A percentile compares a stretch with the other conserved stretches of the same genome.
Evolutionary conservation across 1,140 invertebrate genomes (phyloP).

Genomic region (Lithobius niger): DNA sequence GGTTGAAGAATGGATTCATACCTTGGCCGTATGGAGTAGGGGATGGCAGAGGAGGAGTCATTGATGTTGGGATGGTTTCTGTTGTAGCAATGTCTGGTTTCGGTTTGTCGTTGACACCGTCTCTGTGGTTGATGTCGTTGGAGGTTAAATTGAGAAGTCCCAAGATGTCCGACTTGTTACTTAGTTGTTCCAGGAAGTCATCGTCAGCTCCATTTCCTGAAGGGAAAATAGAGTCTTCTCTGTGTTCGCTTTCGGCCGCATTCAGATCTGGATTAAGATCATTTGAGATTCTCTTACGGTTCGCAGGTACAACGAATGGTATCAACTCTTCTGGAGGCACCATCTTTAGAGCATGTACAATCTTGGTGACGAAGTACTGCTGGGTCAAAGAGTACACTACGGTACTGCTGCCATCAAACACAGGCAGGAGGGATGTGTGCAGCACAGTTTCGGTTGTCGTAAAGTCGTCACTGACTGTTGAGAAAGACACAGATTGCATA

Average conservation of each 20-base stretch:
- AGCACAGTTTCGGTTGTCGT: constrained; percentile 72
- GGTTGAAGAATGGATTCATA: constrained; percentile 19
- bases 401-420: constrained; percentile 28
- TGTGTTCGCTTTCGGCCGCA: not conserved
- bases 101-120: not conserved
- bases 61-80: not conserved
- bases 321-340: constrained; percentile 57
- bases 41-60: constrained; percentile 16
- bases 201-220: constrained; percentile 77
- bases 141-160: constrained; percentile 2
- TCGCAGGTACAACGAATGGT: constrained; percentile 67
- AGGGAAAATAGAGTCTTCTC: constrained; percentile 20
- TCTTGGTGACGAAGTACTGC: constrained; percentile 68
- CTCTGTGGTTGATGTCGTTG: not conserved
- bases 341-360: constrained; percentile 76
- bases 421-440: constrained; percentile 72
- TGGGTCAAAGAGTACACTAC: constrained; percentile 57
- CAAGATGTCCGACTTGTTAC: constrained; percentile 2
- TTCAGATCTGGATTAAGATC: constrained; percentile 2
- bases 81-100: not conserved
- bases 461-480: constrained; percentile 79
- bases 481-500: too few species aligned
- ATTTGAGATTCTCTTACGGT: constrained; percentile 75
- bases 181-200: constrained; percentile 34
- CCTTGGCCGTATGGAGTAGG: constrained; percentile 18